phyloP scores from a whole-genome alignment of 2,797 vertebrate species.

The Clarias laeviceps region DNA sequence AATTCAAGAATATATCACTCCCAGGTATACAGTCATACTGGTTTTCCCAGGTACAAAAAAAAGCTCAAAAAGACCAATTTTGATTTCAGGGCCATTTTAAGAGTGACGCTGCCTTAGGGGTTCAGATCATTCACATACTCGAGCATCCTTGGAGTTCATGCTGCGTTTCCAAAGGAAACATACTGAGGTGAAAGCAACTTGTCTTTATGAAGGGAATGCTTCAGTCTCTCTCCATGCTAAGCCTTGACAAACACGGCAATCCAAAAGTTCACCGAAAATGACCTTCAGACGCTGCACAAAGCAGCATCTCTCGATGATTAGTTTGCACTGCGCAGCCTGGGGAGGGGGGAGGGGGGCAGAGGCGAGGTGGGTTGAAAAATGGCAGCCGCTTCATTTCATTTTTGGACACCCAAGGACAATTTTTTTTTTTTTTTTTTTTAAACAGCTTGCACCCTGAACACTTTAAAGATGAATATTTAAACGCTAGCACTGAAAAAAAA shows the following conservation, averaged over 20 bases:
- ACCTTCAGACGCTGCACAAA: neutral
- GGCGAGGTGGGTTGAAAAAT: neutral
- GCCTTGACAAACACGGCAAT: neutral
- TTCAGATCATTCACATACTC: neutral
- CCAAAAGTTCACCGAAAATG: neutral
- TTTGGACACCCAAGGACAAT: neutral
- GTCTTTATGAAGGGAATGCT: neutral
- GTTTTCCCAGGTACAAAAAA: neutral
- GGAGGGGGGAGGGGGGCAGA: no score
- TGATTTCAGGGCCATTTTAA: neutral
- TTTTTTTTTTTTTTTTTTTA: no score
- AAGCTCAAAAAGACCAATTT: neutral
- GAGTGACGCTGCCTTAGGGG: neutral
- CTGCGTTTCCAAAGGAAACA: conserved; percentile 4
- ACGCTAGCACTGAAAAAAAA: neutral
- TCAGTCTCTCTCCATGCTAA: no score
- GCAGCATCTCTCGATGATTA: neutral
- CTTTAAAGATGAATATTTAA: neutral
- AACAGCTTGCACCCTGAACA: no score
- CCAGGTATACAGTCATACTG: neutral
- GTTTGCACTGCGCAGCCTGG: neutral
- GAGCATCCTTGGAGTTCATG: neutral
- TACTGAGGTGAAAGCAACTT: conserved; percentile 43
- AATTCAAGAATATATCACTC: neutral
- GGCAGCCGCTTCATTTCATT: neutral